Conservation (phyloP, 2,888 invertebrate species). For the Coenonympha glycerion region DNA sequence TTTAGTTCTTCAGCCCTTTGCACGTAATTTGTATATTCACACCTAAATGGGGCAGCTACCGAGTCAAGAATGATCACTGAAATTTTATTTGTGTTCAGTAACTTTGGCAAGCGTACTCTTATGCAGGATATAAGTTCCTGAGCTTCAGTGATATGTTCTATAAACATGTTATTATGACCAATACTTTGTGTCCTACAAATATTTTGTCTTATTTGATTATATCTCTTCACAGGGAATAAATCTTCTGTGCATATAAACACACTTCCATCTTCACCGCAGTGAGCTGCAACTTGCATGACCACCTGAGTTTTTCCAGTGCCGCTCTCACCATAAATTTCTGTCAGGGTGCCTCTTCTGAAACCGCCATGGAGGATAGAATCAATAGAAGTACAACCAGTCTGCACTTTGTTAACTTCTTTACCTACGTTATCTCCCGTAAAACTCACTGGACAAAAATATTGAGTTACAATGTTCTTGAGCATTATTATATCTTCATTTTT, state of each 20-base stretch:
- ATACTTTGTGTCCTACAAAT: conserved; percentile 33
- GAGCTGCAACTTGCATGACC: conserved; percentile 81
- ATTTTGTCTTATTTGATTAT: conserved; percentile 51
- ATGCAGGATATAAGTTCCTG: conserved; percentile 57
- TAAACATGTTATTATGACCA: conserved; percentile 54
- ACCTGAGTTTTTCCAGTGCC: conserved; percentile 89
- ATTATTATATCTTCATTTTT: conserved; percentile 46
- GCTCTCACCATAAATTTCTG: conserved; percentile 88
- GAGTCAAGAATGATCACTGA: conserved; percentile 61
- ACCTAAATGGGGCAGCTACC: conserved; percentile 64
- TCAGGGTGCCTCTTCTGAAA: conserved; percentile 79
- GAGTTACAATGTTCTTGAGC: conserved; percentile 47
- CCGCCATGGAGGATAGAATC: conserved; percentile 81
- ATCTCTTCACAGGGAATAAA: conserved; percentile 70
- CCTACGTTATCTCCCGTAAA: conserved; percentile 38
- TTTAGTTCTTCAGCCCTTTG: conserved; percentile 64
- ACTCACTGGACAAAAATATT: conserved; percentile 37
- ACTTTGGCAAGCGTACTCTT: conserved; percentile 51
- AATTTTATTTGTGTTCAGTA: conserved; percentile 43
- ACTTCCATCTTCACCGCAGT: conserved; percentile 76
- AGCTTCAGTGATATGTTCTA: conserved; percentile 62
- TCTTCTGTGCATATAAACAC: conserved; percentile 88
- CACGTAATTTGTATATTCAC: conserved; percentile 57
- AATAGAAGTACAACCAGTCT: conserved; percentile 76
- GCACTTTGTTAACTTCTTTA: conserved; percentile 38